A percentile compares a stretch with the other conserved stretches of the same genome.
Conservation (phyloP, 2,888 invertebrate genomes). For the Gerosis bhagava region DNA sequence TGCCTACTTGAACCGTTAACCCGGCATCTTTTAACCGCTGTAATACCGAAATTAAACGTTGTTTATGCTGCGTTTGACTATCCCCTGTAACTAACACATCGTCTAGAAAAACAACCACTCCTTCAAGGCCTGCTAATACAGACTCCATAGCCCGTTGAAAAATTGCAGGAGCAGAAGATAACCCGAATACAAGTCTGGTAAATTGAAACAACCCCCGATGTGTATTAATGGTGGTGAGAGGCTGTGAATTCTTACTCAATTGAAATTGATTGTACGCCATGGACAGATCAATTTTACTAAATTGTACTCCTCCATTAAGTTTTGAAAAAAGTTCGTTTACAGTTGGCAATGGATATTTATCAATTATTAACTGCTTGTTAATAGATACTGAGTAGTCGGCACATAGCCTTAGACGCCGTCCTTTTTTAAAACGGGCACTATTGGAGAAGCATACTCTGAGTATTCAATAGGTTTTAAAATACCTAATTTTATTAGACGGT, state of each 20-base stretch:
- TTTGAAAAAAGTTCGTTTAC: too few species aligned
- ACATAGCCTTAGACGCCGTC: too few species aligned
- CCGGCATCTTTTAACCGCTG: slow-evolving; percentile 30
- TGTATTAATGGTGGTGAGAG: not conserved
- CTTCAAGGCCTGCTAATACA: not conserved
- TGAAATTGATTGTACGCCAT: too few species aligned
- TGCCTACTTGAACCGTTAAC: slow-evolving; percentile 28
- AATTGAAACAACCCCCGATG: slow-evolving; percentile 3
- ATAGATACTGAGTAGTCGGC: too few species aligned
- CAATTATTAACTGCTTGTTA: too few species aligned
- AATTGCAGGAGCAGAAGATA: not conserved
- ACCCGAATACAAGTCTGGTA: not conserved
- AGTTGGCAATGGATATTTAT: too few species aligned
- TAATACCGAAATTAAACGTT: slow-evolving; percentile 27
- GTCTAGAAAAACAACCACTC: slow-evolving; percentile 16
- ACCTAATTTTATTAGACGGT: too few species aligned
- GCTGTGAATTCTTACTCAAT: slow-evolving; percentile 18
- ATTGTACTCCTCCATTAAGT: too few species aligned
- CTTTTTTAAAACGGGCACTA: too few species aligned
- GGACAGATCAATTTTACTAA: too few species aligned
- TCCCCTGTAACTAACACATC: slow-evolving; percentile 26
- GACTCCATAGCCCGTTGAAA: slow-evolving; percentile 8
- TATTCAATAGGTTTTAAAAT: too few species aligned
- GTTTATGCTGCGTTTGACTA: slow-evolving; percentile 16
- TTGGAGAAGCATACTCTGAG: too few species aligned